phyloP scores from a whole-genome alignment of 2,797 vertebrate species.

The Glyptemys insculpta region DNA sequence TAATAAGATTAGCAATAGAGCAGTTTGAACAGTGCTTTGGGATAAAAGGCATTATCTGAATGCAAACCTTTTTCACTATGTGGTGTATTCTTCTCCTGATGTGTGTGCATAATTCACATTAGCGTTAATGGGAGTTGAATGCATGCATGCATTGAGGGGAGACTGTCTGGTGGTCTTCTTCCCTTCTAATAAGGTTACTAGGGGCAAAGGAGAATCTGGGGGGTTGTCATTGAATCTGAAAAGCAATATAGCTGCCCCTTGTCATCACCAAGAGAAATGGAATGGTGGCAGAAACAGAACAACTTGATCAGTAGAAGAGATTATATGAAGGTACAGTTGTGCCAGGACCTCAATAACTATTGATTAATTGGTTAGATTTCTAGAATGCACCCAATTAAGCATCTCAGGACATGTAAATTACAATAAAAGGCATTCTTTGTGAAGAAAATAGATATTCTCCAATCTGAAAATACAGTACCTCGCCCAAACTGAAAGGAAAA shows the following conservation, averaged over 20 bases:
- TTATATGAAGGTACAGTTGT: not conserved
- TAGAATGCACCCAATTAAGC: not conserved
- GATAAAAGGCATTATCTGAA: constrained; percentile 76
- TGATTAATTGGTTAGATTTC: not conserved
- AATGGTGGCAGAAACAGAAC: not conserved
- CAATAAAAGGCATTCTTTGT: not conserved
- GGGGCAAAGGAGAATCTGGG: constrained; percentile 14
- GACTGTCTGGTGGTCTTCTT: constrained; percentile 35
- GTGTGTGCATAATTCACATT: constrained; percentile 73
- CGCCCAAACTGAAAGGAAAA: not conserved
- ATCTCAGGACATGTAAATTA: not conserved
- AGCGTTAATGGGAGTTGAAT: constrained; percentile 71
- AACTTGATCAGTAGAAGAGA: not conserved
- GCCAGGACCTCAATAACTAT: not conserved
- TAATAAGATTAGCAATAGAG: constrained; percentile 75
- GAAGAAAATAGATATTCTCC: not conserved
- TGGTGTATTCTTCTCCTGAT: constrained; percentile 77
- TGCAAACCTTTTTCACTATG: constrained; percentile 78
- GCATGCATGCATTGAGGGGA: constrained; percentile 58
- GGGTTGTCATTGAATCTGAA: not conserved
- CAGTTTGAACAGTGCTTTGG: constrained; percentile 77
- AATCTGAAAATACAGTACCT: not conserved
- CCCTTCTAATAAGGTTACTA: constrained; percentile 38
- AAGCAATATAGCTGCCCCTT: not conserved
- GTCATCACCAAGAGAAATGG: not conserved